Base-by-base conservation (phyloP, 1,140 invertebrate species). In the Nasonia vitripennis region DNA sequence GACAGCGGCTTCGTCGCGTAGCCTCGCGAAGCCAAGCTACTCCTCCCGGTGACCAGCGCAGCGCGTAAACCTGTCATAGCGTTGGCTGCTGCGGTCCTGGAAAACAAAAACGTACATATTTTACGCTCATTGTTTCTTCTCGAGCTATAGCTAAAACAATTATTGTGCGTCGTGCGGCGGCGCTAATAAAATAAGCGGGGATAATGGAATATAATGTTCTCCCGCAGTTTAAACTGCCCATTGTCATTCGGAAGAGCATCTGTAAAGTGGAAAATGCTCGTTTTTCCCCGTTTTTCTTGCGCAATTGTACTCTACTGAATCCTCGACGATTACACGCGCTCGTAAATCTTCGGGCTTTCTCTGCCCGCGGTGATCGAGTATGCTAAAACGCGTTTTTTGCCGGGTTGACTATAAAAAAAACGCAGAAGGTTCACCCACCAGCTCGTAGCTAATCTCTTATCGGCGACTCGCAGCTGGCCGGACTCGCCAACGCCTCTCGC, bases 1-100 rank as follows among this genome's bases (percentile, higher is more conserved):
- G 77, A 37, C 7, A 84, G 20, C 9, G 83, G 83, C 77, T 84
- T 79, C 5, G 67, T 79, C 67, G 62, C 62, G 34, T 70, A 84
- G 41, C 55, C 17, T 31, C 17, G 82, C 11, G 45, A 37, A 20
- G 23, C 2, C 1, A 78, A 70, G 27, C 20, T 27, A 27, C 27
- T 75, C 55, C 41, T 77, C 17, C 31, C 62, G 20, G 20, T 41
- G 34, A 67, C 37, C 20, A 17, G 5, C 55, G 34, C 1, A 3
- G 5, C 10, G 41, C 45, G 34, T 31, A 81, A 71, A n/a, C 23
- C 45, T 23, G 11, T 71, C 79, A 81, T 81, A 23, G 3, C 37
- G 71, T 71, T 23, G 1, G 6, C 55, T 5, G 7, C 34, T 7
- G 12, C 48, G 48, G 12, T 51, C 9, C 41, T 81, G 34, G 17